Percentiles rank a stretch among this genome's conserved stretches.
Conservation (phyloP, 2,113 vertebrate species). For the Colistium nudipinnis region DNA sequence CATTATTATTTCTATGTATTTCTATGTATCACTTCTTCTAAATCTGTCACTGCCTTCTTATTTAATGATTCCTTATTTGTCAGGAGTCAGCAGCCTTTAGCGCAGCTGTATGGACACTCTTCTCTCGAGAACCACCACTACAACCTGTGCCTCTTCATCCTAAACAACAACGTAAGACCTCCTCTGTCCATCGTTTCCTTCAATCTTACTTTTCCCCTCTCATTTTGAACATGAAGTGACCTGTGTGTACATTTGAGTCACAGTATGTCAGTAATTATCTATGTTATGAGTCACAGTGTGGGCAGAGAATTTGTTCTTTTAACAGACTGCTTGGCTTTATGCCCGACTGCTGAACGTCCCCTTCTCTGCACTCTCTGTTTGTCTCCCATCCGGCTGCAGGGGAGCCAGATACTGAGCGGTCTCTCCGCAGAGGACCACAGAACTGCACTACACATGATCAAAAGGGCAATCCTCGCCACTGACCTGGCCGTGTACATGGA, state of each 20-base stretch:
- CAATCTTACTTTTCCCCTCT: background rate
- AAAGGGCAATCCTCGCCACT: constrained; percentile 92
- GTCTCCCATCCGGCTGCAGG: constrained; percentile 74
- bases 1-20: background rate
- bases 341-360: background rate
- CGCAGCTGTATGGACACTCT: constrained; percentile 92
- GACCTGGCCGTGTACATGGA: constrained; percentile 89
- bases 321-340: background rate
- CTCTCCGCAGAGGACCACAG: constrained; percentile 90
- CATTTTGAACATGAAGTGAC: background rate
- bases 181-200: background rate
- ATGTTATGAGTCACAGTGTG: background rate
- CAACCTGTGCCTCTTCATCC: constrained; percentile 93
- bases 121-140: constrained; percentile 94
- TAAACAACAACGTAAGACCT: constrained; percentile 88
- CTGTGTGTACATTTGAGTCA: background rate
- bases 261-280: background rate
- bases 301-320: background rate
- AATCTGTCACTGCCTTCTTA: background rate
- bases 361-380: background rate
- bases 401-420: constrained; percentile 90
- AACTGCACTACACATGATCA: constrained; percentile 86
- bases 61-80: constrained; percentile 4
- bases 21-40: background rate
- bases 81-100: constrained; percentile 91